Evolutionary conservation across 2,888 invertebrate genomes (phyloP).

Genomic region (Aleiodes alternator): DNA sequence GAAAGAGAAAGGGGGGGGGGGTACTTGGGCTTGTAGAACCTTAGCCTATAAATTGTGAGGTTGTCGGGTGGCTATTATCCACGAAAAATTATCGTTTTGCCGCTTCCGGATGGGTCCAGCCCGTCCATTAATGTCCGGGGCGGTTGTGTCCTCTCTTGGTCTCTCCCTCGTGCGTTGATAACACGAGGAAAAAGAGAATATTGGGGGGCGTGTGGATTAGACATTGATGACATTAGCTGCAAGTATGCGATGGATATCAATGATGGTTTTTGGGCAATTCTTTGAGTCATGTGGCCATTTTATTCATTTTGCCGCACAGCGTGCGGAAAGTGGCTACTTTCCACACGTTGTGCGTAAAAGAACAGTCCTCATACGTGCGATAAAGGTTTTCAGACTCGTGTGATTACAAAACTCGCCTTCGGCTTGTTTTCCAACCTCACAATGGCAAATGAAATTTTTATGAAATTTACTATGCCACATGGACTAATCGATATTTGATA

Average conservation of each 20-base stretch:
- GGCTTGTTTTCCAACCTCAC: no score
- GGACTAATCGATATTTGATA: no score
- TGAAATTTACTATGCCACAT: no score
- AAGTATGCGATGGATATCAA: conserved; percentile 31
- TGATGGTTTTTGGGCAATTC: not conserved
- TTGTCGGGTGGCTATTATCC: conserved; percentile 59
- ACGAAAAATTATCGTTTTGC: conserved; percentile 61
- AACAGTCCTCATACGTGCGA: no score
- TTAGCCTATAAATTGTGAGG: conserved; percentile 60
- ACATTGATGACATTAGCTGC: conserved; percentile 15
- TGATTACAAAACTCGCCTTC: no score
- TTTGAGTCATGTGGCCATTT: not conserved
- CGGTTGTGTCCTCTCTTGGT: conserved; percentile 16
- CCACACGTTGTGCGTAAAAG: no score
- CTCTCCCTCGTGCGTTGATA: conserved; percentile 37
- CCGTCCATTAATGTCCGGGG: conserved; percentile 55
- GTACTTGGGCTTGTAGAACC: conserved; percentile 34
- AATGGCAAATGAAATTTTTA: no score
- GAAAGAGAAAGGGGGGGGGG: conserved; percentile 7
- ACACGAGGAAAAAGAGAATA: conserved; percentile 28
- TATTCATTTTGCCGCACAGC: no score
- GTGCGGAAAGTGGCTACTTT: no score
- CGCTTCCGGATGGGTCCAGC: conserved; percentile 53
- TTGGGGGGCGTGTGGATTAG: conserved; percentile 32
- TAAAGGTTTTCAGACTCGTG: no score